Percentiles rank a stretch among this genome's conserved stretches.
phyloP scores from a whole-genome alignment of 2,797 vertebrate species.

The Coccyzus lansbergi region DNA sequence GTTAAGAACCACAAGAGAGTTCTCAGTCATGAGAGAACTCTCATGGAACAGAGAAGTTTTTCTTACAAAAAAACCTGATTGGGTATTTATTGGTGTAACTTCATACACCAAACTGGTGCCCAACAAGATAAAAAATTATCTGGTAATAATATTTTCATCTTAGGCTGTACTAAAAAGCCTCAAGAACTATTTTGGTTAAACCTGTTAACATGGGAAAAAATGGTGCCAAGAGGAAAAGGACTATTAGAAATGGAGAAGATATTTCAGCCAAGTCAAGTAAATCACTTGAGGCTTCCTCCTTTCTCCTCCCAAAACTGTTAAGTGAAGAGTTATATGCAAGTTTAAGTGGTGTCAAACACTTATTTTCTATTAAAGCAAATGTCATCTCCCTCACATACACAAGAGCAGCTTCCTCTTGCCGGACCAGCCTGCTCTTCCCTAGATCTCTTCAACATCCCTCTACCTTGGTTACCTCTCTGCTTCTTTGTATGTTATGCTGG shows the following conservation, averaged over 20 bases:
- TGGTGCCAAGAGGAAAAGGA: constrained; percentile 12
- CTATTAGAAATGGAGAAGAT: constrained; percentile 8
- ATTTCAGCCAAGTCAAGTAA: not conserved
- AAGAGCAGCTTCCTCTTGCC: not conserved
- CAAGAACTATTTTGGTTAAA: not conserved
- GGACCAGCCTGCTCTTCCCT: not conserved
- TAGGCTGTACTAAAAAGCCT: not conserved
- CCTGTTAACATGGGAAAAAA: constrained; percentile 9
- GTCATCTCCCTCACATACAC: not conserved
- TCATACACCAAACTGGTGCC: not conserved
- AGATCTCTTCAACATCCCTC: not conserved
- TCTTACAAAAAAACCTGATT: not conserved
- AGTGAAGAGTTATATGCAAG: constrained; percentile 5
- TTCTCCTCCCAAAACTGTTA: not conserved
- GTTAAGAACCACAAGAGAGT: not conserved
- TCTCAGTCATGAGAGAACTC: not conserved
- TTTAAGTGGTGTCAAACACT: not conserved
- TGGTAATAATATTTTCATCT: not conserved
- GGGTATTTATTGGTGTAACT: not conserved
- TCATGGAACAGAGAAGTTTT: not conserved
- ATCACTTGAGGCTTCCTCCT: constrained; percentile 22
- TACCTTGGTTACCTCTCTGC: not conserved
- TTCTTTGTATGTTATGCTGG: not conserved
- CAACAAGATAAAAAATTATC: not conserved
- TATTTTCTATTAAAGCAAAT: not conserved